Evolutionary conservation across 2,888 invertebrate genomes (phyloP).

Genomic region (Poecilus cupreus): DNA sequence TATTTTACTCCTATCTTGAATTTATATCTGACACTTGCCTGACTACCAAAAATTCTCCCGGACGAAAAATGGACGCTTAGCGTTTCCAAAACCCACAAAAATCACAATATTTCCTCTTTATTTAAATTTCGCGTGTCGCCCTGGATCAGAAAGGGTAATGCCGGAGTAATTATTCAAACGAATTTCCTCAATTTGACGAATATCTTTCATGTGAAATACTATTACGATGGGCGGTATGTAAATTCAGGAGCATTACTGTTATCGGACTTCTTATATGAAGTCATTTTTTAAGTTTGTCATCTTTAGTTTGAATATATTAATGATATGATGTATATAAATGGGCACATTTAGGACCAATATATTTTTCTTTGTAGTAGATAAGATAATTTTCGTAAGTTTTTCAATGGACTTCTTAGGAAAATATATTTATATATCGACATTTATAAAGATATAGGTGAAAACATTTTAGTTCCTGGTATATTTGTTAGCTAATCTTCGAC

Average conservation of each 20-base stretch:
- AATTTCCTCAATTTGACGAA: slow-evolving; percentile 37
- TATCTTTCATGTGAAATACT: slow-evolving; percentile 31
- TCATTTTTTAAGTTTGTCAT: slow-evolving; percentile 23
- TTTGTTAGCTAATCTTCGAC: no score
- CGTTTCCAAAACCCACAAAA: slow-evolving; percentile 32
- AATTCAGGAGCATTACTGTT: slow-evolving; percentile 14
- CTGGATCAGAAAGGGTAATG: slow-evolving; percentile 23
- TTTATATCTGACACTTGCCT: slow-evolving; percentile 31
- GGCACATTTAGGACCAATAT: not conserved
- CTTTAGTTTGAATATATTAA: not conserved
- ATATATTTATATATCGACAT: not conserved
- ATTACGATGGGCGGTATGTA: not conserved
- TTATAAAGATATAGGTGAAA: no score
- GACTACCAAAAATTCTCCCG: slow-evolving; percentile 7
- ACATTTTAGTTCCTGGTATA: no score
- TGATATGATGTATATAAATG: slow-evolving; percentile 9
- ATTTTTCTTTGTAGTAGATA: not conserved
- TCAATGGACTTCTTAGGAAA: not conserved
- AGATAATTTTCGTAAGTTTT: no score
- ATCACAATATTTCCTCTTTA: slow-evolving; percentile 35
- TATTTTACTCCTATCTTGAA: not conserved
- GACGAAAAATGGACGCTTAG: slow-evolving; percentile 11
- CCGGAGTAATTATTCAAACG: slow-evolving; percentile 21
- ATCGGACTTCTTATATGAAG: slow-evolving; percentile 15
- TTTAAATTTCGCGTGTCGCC: slow-evolving; percentile 29